Conservation (phyloP, 2,888 invertebrate species). For the Callinectes sapidus region DNA sequence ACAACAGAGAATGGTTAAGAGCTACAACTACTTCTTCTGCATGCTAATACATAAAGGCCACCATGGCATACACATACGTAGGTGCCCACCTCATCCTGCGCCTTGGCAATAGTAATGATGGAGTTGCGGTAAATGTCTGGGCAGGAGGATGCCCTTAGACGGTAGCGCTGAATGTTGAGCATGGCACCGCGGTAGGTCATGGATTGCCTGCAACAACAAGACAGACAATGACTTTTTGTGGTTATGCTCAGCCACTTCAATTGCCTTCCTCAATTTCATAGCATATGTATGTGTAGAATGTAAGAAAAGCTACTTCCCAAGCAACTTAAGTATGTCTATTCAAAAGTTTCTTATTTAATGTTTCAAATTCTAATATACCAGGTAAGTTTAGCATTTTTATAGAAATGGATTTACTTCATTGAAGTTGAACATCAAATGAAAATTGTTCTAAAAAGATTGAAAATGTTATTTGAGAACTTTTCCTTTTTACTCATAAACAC, state of each 20-base stretch:
- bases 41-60: background rate
- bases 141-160: slow-evolving; percentile 89
- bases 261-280: background rate
- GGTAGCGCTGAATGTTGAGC: slow-evolving; percentile 88
- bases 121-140: slow-evolving; percentile 92
- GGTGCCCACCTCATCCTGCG: slow-evolving; percentile 83
- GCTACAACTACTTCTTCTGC: background rate
- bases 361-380: background rate
- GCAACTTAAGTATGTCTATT: background rate
- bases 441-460: no score
- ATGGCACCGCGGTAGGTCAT: slow-evolving; percentile 90
- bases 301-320: background rate
- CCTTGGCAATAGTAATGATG: slow-evolving; percentile 89
- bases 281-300: background rate
- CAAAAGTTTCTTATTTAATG: background rate
- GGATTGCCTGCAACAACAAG: slow-evolving; percentile 80
- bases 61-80: background rate
- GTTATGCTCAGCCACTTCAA: background rate
- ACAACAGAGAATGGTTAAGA: no score
- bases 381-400: background rate
- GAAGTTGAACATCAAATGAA: background rate
- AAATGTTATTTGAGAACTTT: no score
- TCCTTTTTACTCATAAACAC: no score
- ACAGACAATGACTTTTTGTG: background rate
- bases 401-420: background rate